These are phyloP conservation scores for Hiodon tergisus DNA, from an alignment of 2,113 vertebrate genomes.

Conservation along the genomic window DNA sequence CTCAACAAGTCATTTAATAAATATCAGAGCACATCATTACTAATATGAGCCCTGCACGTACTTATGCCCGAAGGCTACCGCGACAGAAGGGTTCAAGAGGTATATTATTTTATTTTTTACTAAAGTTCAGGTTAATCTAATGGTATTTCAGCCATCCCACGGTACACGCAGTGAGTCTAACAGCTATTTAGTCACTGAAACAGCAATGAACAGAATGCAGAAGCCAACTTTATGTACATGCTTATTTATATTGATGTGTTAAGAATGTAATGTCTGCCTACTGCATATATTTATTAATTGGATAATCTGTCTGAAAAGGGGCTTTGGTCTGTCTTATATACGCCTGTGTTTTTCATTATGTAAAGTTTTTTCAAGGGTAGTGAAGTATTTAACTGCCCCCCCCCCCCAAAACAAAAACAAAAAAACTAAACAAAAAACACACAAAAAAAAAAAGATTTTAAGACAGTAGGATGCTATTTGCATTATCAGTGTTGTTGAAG, in stretches of 20 bases:
- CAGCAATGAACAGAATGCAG: slow-evolving; percentile 65
- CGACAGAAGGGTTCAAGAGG: background rate
- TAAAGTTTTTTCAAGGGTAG: background rate
- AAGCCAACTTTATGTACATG: slow-evolving; percentile 54
- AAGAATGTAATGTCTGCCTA: slow-evolving; percentile 11
- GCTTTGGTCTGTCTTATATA: background rate
- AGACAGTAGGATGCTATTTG: background rate
- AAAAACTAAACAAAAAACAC: too few species aligned
- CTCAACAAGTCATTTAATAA: background rate
- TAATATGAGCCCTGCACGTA: background rate
- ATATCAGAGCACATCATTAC: background rate
- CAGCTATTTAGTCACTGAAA: slow-evolving; percentile 45
- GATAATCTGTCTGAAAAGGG: slow-evolving; percentile 10
- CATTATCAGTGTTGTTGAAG: slow-evolving; percentile 2
- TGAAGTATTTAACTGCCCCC: background rate
- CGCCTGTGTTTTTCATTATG: slow-evolving; percentile 10
- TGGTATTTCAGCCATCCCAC: too few species aligned
- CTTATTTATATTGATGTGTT: slow-evolving; percentile 13
- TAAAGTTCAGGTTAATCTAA: background rate
- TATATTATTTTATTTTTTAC: background rate
- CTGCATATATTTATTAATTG: slow-evolving; percentile 13
- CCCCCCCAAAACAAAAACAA: slow-evolving; percentile 1
- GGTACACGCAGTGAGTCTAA: slow-evolving; percentile 18
- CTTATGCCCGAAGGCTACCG: background rate
- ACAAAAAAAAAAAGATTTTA: background rate